Conservation (phyloP, 2,797 vertebrate species). For the Melanotaenia parkinsoni region DNA sequence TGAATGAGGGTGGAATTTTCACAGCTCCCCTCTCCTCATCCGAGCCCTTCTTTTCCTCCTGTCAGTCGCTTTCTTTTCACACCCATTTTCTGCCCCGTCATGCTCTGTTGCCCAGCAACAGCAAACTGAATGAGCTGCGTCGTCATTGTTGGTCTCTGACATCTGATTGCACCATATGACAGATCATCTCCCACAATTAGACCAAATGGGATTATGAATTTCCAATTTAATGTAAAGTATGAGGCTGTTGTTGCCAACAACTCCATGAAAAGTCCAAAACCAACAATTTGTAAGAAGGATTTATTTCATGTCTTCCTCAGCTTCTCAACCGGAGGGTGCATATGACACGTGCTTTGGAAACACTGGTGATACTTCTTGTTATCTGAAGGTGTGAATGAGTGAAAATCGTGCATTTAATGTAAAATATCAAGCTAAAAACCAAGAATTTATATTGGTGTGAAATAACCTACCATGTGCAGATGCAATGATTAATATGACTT, state of each 20-base stretch:
- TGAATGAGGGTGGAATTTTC: slow-evolving; percentile 13
- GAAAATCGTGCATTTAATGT: too few species aligned
- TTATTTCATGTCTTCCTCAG: too few species aligned
- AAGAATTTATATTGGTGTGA: too few species aligned
- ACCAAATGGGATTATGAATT: neutral
- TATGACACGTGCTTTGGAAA: neutral
- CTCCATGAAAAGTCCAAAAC: neutral
- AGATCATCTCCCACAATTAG: neutral
- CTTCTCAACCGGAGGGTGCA: too few species aligned
- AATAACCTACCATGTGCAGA: too few species aligned
- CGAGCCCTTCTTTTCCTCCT: neutral
- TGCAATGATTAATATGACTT: too few species aligned
- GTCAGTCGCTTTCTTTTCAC: slow-evolving; percentile 25
- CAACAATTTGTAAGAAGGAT: too few species aligned
- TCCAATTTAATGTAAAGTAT: neutral
- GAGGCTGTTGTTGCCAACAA: neutral
- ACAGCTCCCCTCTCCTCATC: neutral
- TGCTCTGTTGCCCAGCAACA: slow-evolving; percentile 46
- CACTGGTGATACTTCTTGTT: neutral
- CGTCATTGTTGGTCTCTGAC: slow-evolving; percentile 9
- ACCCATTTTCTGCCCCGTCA: slow-evolving; percentile 51
- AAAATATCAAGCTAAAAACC: too few species aligned
- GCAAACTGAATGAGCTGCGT: slow-evolving; percentile 3
- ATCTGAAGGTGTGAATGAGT: too few species aligned
- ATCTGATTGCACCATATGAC: neutral